Percentiles rank a stretch among this genome's conserved stretches.
These are phyloP conservation scores for Cephalopachus bancanus DNA, from an alignment of 2,797 vertebrate genomes.

Conservation along the genomic window DNA sequence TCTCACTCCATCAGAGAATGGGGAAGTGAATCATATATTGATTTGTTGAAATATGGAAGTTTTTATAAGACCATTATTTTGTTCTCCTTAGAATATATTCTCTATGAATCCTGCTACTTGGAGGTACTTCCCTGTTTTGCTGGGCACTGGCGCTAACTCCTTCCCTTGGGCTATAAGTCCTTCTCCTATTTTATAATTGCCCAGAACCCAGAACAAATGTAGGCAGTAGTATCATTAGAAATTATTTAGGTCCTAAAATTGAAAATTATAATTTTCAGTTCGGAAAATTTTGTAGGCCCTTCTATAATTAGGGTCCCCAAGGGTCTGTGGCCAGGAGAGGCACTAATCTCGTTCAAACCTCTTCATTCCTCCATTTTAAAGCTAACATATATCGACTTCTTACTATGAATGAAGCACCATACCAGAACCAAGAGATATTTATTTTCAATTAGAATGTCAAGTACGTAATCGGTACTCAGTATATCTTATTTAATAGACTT, in stretches of 20 bases:
- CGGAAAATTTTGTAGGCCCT: neutral
- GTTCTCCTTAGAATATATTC: neutral
- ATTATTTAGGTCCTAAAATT: conserved; percentile 20
- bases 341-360: neutral
- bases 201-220: neutral
- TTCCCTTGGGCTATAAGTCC: neutral
- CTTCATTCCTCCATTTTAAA: neutral
- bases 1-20: neutral
- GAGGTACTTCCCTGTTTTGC: rapidly evolving
- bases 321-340: neutral
- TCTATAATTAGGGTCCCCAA: neutral
- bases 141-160: too few relatives aligned
- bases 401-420: neutral
- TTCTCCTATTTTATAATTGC: neutral
- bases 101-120: neutral
- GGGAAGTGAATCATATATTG: neutral
- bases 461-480: rapidly evolving
- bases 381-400: neutral
- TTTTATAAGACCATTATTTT: neutral
- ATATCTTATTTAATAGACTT: neutral
- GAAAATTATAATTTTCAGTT: neutral
- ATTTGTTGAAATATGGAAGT: neutral
- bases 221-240: neutral
- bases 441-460: neutral
- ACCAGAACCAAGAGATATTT: neutral